Evolutionary conservation across 2,797 vertebrate genomes (phyloP).

Genomic region (Lophius americanus): DNA sequence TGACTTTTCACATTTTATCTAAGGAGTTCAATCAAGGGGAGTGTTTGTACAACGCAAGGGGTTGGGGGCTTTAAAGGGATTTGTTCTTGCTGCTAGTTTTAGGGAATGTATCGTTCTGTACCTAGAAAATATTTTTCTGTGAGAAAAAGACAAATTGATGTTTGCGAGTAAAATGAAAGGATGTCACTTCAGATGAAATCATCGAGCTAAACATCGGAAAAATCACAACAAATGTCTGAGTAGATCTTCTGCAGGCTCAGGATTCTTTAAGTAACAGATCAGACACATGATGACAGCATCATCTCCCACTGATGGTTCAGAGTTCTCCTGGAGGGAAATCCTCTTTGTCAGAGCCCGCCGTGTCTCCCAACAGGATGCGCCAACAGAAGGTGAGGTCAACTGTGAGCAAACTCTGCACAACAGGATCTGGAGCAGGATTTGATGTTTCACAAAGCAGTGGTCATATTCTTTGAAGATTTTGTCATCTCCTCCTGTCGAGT

Average conservation of each 20-base stretch:
- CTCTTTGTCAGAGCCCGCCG: slow-evolving; percentile 71
- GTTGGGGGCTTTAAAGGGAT: neutral
- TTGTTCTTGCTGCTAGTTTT: neutral
- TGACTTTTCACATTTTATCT: too few species aligned
- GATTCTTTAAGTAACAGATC: slow-evolving; percentile 46
- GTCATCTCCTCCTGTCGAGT: slow-evolving; percentile 48
- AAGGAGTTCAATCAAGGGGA: too few species aligned
- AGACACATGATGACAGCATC: slow-evolving; percentile 52
- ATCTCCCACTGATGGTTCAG: slow-evolving; percentile 71
- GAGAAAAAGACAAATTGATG: slow-evolving; percentile 3
- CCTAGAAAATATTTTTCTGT: neutral
- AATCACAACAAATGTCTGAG: slow-evolving; percentile 26
- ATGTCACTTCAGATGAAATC: slow-evolving; percentile 5
- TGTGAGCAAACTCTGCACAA: slow-evolving; percentile 77
- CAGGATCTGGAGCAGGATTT: slow-evolving; percentile 74
- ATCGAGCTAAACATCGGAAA: slow-evolving; percentile 8
- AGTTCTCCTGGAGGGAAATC: slow-evolving; percentile 68
- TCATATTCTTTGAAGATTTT: slow-evolving; percentile 74
- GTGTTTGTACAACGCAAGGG: neutral
- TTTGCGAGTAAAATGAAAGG: slow-evolving; percentile 3
- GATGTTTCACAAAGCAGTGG: slow-evolving; percentile 75
- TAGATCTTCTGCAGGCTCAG: slow-evolving; percentile 27
- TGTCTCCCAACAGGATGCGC: slow-evolving; percentile 70
- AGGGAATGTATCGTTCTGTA: neutral
- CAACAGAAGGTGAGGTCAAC: slow-evolving; percentile 83